Conservation (phyloP, 2,797 vertebrate species). For the Cyprinella venusta region DNA sequence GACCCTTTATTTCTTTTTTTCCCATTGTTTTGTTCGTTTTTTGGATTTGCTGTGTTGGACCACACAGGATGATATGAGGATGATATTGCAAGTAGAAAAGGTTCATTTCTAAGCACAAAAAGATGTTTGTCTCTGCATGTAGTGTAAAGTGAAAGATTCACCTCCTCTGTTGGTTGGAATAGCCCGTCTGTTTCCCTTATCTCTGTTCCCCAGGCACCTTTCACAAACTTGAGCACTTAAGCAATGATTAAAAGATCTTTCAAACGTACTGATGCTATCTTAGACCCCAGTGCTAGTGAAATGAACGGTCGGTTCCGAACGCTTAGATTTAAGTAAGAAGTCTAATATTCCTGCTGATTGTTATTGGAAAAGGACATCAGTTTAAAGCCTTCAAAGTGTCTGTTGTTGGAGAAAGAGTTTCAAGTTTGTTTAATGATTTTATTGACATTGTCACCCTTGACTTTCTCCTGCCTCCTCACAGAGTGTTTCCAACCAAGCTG, state of each 20-base stretch:
- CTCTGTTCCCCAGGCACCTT: conserved; percentile 67
- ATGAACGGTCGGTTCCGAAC: conserved; percentile 71
- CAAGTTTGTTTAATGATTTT: conserved; percentile 51
- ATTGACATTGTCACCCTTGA: conserved; percentile 25
- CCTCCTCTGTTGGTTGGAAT: conserved; percentile 55
- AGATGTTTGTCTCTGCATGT: conserved; percentile 40
- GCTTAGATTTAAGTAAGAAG: conserved; percentile 68
- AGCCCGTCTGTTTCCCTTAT: conserved; percentile 72
- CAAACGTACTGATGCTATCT: conserved; percentile 73
- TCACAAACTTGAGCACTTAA: conserved; percentile 55
- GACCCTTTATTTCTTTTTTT: background rate
- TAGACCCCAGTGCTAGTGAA: conserved; percentile 62
- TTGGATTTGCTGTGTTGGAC: background rate
- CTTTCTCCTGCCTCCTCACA: conserved; percentile 20
- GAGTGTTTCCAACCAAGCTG: background rate
- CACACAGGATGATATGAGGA: background rate
- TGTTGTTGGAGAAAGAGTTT: conserved; percentile 37
- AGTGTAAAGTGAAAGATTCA: conserved; percentile 30
- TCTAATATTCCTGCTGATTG: conserved; percentile 74
- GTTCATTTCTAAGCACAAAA: background rate
- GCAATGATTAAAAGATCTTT: conserved; percentile 76
- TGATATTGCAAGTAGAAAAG: conserved; percentile 2
- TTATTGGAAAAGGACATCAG: conserved; percentile 70
- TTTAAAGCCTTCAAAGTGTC: conserved; percentile 52
- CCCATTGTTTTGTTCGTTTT: background rate